Percentiles rank a stretch among this genome's conserved stretches.
Evolutionary conservation across 2,797 vertebrate species (phyloP).

Genomic region (Apogon talboti): DNA sequence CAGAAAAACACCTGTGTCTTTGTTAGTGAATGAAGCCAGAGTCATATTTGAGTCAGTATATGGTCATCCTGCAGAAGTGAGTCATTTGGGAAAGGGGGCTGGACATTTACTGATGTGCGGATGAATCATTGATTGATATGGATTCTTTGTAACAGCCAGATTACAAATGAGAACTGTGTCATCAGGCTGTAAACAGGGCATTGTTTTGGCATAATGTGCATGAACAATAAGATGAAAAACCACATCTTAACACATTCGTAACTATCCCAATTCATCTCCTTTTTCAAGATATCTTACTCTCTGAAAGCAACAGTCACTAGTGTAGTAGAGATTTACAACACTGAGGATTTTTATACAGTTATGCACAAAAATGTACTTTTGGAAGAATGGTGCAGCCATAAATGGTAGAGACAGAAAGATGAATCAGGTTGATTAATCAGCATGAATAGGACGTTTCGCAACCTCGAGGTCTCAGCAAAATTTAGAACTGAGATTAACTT

Average conservation of each 20-base stretch:
- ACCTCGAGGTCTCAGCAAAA: no score
- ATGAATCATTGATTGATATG: constrained; percentile 69
- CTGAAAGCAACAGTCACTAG: not conserved
- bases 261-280: no score
- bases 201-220: not conserved
- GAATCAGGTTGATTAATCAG: no score
- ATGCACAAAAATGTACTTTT: no score
- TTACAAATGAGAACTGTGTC: constrained; percentile 13
- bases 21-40: constrained; percentile 16
- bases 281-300: no score
- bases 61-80: constrained; percentile 56
- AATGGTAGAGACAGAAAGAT: no score
- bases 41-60: constrained; percentile 52
- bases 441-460: no score
- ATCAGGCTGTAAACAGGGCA: not conserved
- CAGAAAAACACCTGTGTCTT: not conserved
- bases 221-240: not conserved
- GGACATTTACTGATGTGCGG: constrained; percentile 36
- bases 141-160: constrained; percentile 18
- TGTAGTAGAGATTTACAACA: no score
- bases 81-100: constrained; percentile 31
- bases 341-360: no score
- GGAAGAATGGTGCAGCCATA: no score
- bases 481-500: no score
- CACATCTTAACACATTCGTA: not conserved